Evolutionary conservation across 2,113 vertebrate genomes (phyloP), one percentile per base, ranked within the genome.

Genomic region (Colistium nudipinnis): DNA sequence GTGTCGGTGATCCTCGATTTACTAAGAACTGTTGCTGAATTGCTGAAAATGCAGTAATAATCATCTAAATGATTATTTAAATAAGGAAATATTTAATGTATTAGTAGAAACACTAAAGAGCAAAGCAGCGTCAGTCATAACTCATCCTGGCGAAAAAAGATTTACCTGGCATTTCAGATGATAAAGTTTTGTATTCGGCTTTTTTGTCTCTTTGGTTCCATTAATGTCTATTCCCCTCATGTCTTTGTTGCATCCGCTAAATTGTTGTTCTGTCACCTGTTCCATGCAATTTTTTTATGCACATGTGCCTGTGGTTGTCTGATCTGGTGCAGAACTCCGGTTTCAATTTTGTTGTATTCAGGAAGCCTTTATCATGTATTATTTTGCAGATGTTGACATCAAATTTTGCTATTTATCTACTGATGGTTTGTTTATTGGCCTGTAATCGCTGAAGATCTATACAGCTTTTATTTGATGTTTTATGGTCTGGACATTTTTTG

Each of bases 381-480:
- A 22, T 63, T 44, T 62, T 44, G 20, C 60, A n/a, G 22, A 22
- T 24, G 0, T 6, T 57, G 47, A 13, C 6, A 35, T 36, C 3
- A 43, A n/a, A n/a, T 60, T 67, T 27, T 10, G 44, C 36, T 80
- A 62, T 86, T 83, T 78, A 81, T 81, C 81, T 83, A 36, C 27
- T 8, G 16, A 62, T 20, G 16, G n/a, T n/a, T n/a, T 25, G 66
- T 33, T 56, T 4, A 5, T 2, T 27, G 39, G 35, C 28, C 25
- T 17, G 24, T 3, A 19, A 14, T 49, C 66, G 17, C 11, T 27
- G 39, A 43, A 44, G 28, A 44, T 65, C 68, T 60, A 13, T 56
- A 28, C 41, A 56, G 22, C 57, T 82, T 67, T 66, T 36, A 65
- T 55, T 44, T 33, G 8, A 48, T 41, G 16, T 51, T 67, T 67